Base-by-base conservation (phyloP, 2,888 invertebrate species). In the Dyspetes luteomarginatus region DNA sequence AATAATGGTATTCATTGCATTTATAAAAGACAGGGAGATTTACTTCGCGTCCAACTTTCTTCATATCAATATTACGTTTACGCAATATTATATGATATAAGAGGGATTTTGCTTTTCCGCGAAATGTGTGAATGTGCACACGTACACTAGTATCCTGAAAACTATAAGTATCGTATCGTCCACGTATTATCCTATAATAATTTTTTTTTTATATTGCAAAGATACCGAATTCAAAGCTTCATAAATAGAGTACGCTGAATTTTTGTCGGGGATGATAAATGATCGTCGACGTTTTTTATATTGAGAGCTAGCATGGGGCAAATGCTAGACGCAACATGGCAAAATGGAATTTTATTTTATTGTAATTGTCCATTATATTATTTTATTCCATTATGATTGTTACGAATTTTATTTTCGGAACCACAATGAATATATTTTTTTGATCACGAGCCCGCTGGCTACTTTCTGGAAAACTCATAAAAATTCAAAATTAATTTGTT, bases 231-330 rank as follows among this genome's bases (percentile, higher is more conserved):
- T 9, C 7, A 28, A 50, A n/a, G n/a, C 48, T 26, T 50, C 26
- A 5, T 15, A 30, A 7, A n/a, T 4, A 4, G n/a, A n/a, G 24
- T 9, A 22, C 15, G 5, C 28, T 26, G 22, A 68, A 36, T 55
- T 36, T 41, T 15, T 52, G 9, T 36, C 22, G 22, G 1, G 15
- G 36, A 4, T 36, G 60, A 9, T 3, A 55, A 28, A 24, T 7
- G 12, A 17, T 19, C 65, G 30, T 4, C 28, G 55, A 41, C 55
- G 36, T 41, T 55, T 41, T 68, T 55, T 24, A 41, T 68, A 55
- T 69, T 30, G 4, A 56, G 19, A 69, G 12, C 12, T 48, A n/a
- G n/a, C n/a, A n/a, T n/a, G n/a, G n/a, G n/a, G n/a, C 48, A 48
- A 48, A n/a, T 48, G 15, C 15, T 17, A 17, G 48, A 17, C 17